Conservation (phyloP, 2,113 vertebrate species). For the Bubo bubo region DNA sequence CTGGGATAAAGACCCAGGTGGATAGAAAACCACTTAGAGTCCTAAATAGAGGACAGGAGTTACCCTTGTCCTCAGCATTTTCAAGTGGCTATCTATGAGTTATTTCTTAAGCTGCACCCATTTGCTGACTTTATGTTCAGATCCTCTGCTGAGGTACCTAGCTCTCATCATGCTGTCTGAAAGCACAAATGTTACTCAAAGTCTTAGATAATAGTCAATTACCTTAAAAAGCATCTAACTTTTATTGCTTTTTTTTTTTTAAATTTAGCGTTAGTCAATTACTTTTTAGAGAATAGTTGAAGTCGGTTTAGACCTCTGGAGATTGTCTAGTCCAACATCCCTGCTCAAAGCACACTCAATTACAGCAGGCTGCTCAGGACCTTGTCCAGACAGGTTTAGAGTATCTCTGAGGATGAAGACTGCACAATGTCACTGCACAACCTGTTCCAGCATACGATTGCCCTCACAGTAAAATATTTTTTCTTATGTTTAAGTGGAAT, state of each 20-base stretch:
- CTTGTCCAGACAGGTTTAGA: background rate
- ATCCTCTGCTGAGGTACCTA: background rate
- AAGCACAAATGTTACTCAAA: background rate
- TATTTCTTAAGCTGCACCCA: background rate
- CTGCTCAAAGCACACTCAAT: background rate
- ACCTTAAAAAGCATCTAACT: background rate
- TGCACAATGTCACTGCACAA: background rate
- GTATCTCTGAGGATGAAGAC: background rate
- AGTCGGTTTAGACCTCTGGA: background rate
- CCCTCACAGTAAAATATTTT: background rate
- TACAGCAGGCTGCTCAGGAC: background rate
- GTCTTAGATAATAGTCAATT: background rate
- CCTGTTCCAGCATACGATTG: background rate
- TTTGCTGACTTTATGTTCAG: background rate
- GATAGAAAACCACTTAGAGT: background rate
- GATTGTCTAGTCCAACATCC: background rate
- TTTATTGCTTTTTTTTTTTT: background rate
- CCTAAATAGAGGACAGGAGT: background rate
- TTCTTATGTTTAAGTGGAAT: background rate
- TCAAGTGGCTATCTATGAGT: background rate
- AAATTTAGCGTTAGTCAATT: background rate
- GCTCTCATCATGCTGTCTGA: background rate
- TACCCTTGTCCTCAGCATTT: background rate
- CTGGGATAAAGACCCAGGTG: background rate
- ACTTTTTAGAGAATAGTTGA: background rate